Evolutionary conservation across 2,888 invertebrate species (phyloP).

Genomic region (Candidula unifasciata): DNA sequence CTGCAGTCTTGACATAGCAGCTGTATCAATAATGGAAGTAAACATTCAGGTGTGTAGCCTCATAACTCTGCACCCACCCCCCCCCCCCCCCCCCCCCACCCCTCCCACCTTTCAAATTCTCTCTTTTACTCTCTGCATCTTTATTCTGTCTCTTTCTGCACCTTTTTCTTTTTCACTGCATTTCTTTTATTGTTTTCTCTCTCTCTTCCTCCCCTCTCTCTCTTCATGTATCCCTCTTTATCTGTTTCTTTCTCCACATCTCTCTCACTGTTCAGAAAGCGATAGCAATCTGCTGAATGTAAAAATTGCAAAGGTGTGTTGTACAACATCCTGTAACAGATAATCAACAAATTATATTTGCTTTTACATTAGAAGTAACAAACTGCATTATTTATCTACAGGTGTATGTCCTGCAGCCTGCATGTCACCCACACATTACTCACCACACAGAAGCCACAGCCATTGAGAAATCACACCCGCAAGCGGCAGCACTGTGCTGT

Average conservation of each 20-base stretch:
- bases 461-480: not conserved
- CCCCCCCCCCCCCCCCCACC: slow-evolving; percentile 6
- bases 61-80: not conserved
- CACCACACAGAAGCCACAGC: not conserved
- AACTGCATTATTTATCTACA: not conserved
- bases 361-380: too few species aligned
- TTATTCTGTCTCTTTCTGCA: not conserved
- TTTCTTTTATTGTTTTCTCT: not conserved
- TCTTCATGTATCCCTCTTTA: not conserved
- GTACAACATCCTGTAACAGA: too few species aligned
- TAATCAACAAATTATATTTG: too few species aligned
- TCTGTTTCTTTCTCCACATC: too few species aligned
- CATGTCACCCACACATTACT: not conserved
- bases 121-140: not conserved
- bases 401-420: not conserved
- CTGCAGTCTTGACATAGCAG: too few species aligned
- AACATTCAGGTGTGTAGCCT: too few species aligned
- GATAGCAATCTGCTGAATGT: too few species aligned
- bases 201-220: not conserved
- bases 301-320: too few species aligned
- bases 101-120: slow-evolving; percentile 11
- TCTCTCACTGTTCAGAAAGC: too few species aligned
- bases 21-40: too few species aligned
- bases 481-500: slow-evolving; percentile 6
- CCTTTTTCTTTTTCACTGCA: not conserved